Base-by-base conservation (phyloP, 2,797 vertebrate species). In the Melanotaenia nigrans region DNA sequence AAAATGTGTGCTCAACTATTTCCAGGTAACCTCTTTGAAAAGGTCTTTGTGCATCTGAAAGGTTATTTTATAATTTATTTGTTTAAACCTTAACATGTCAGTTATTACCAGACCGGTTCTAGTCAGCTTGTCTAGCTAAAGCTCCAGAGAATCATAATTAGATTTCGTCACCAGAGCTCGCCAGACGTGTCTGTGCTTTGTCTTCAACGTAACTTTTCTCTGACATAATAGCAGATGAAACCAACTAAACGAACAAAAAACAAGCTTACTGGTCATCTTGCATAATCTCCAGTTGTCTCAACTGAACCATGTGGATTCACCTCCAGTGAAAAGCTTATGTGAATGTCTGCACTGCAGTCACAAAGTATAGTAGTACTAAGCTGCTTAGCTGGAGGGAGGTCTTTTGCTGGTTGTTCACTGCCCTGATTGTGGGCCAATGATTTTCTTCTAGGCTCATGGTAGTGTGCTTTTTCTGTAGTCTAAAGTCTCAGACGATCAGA, bases 321-420 rank as follows among this genome's bases (percentile, higher is more conserved):
- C 74, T 81, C 78, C 45, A 42, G 28, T 84, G 79, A 88, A 85
- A 77, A 69, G 75, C 32, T 32, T 69, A 36, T 73, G 78, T 79
- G 65, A 82, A 49, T 72, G 62, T 6, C 32, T 71, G 66, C 18
- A 36, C 25, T 69, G 67, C 55, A 49, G 28, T 75, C 35, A 78
- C 89, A 74, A 90, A 86, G 85, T 81, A 81, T 81, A 78, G 82
- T 69, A 45, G 73, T 57, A 55, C 77, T 92, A 91, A 92, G 90
- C 90, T 83, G 91, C 91, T 93, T 91, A 89, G 73, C 77, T 65
- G 45, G 51, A 84, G 51, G 77, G 77, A 85, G 84, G 77, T 89
- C 83, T 90, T 84, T 86, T 73, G 72, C 77, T 90, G 83, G 65
- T 71, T 54, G 58, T 75, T 65, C 64, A 9, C 62, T 78, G 74